Evolutionary conservation across 2,113 vertebrate genomes (phyloP), one percentile per base, ranked within the genome.

Genomic region (Urocolius indicus): DNA sequence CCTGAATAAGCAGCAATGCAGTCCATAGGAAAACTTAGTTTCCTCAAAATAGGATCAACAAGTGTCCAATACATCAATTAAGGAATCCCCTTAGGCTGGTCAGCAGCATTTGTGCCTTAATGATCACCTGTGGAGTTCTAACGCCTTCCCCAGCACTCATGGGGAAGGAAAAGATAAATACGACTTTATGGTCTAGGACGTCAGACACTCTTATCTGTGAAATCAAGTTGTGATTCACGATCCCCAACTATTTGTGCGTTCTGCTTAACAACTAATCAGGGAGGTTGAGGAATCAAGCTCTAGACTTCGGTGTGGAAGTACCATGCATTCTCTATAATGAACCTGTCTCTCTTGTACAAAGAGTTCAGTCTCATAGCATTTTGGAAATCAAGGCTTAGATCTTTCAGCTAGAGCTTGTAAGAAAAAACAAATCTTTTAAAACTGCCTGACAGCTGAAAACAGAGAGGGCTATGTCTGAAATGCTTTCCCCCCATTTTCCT

Each of bases 361-460:
- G 58, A 30, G 45, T 65, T 74, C 16, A 9, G 51, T 32, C 79
- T 71, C 17, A 10, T 2, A 62, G 65, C 69, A 38, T 41, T 76
- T 48, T 26, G 61, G 78, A 81, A 93, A 90, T 22, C 55, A 41
- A 74, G 85, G 82, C 69, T 94, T 65, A 61, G 82, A 89, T 41
- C 82, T 90, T 3, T 9, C 16, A 84, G 77, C 16, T 76, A 75
- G 23, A 87, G 54, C 73, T 23, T 27, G 49, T 3, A 63, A 66
- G 78, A 59, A 83, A 91, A 80, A 67, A 45, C 52, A 77, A 74
- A 48, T 77, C 46, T 34, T 84, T 89, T 22, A 7, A 45, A 92
- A 76, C 90, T 92, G 79, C 58, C 67, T 88, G 88, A 65, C 76
- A 95, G 94, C 85, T 75, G 92, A 68, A 78, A 88, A 88, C 18